Evolutionary conservation across 1,140 invertebrate genomes (phyloP).

Genomic region (Pollicipes pollicipes): DNA sequence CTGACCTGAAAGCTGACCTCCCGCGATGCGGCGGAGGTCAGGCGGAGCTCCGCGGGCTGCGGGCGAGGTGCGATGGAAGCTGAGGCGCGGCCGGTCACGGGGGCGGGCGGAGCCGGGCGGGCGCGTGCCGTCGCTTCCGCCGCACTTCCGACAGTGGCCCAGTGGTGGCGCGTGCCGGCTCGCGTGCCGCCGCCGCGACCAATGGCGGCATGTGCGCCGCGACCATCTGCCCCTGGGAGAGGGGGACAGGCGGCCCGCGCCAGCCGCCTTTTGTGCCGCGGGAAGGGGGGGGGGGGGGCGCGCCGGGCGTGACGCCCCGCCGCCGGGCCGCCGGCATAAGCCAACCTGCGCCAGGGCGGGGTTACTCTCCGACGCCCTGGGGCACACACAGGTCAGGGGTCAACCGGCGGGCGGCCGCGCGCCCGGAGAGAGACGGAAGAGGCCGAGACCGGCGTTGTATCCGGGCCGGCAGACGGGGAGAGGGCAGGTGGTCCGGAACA

Average conservation of each 20-base stretch:
- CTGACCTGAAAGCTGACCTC: too few species aligned
- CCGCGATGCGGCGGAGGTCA: too few species aligned
- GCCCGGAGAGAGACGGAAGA: background rate
- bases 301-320: background rate
- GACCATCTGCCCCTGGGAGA: background rate
- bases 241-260: background rate
- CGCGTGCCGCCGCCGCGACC: background rate
- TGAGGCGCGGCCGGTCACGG: background rate
- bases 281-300: too few species aligned
- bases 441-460: background rate
- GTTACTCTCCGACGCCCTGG: too few species aligned
- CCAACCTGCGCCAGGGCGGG: background rate
- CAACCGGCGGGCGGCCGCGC: too few species aligned
- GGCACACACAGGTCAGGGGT: background rate
- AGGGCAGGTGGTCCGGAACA: background rate
- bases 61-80: background rate
- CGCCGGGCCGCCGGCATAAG: background rate
- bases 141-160: background rate
- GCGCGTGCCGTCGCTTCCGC: background rate
- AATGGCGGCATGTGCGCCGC: background rate
- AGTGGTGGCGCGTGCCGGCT: background rate
- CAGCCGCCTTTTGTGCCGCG: background rate
- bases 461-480: background rate
- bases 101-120: background rate
- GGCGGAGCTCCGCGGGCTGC: background rate